phyloP scores from a whole-genome alignment of 2,888 invertebrate species.

The Apotomis turbidana region DNA sequence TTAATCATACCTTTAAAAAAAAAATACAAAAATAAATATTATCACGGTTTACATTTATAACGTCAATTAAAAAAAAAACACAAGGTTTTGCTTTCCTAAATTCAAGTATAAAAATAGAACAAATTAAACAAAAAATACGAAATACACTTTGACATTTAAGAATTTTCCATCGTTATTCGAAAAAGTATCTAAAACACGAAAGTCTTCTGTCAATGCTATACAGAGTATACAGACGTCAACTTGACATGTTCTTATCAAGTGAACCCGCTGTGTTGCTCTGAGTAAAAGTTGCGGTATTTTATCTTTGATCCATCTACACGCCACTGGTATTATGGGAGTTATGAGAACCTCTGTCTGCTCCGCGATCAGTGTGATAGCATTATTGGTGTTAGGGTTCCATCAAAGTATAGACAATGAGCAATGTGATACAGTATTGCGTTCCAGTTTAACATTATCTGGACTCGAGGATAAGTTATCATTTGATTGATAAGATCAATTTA shows the following conservation, averaged over 20 bases:
- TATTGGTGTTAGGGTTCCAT: constrained; percentile 32
- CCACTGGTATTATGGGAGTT: constrained; percentile 40
- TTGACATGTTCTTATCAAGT: constrained; percentile 9
- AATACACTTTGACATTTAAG: no score
- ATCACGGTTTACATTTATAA: no score
- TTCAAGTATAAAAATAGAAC: no score
- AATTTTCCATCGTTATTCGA: background rate
- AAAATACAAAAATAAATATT: no score
- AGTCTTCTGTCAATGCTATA: background rate
- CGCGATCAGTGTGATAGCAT: constrained; percentile 34
- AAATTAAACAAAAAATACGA: background rate
- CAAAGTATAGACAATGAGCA: constrained; percentile 6
- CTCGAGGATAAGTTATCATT: background rate
- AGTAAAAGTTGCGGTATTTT: constrained; percentile 52
- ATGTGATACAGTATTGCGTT: constrained; percentile 8
- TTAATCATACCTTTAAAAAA: no score
- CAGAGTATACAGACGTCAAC: constrained; percentile 6
- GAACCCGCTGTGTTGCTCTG: constrained; percentile 15
- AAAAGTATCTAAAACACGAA: background rate
- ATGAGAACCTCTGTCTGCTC: constrained; percentile 39
- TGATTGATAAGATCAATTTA: background rate
- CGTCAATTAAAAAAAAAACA: no score
- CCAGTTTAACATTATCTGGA: background rate
- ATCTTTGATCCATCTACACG: constrained; percentile 45
- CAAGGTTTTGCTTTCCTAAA: no score